phyloP scores from a whole-genome alignment of 2,888 invertebrate species.

The Trisateles emortualis region DNA sequence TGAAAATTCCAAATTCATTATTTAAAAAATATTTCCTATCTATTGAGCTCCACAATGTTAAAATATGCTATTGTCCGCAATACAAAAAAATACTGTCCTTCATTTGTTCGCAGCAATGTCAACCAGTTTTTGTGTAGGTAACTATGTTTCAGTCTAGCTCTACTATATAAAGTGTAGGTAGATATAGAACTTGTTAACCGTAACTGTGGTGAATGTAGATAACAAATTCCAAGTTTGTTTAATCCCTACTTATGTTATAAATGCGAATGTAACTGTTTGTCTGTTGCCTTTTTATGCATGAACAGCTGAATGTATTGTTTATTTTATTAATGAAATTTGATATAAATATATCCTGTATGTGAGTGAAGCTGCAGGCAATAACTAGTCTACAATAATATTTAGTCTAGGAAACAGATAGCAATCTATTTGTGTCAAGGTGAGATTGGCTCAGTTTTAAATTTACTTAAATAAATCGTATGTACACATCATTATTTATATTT shows the following conservation, averaged over 20 bases:
- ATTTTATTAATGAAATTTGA: too few species aligned
- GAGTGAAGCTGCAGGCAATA: too few species aligned
- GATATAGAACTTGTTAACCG: background rate
- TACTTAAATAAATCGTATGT: conserved; percentile 24
- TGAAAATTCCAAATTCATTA: too few species aligned
- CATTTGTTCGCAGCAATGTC: conserved; percentile 10
- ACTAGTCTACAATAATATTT: conserved; percentile 12
- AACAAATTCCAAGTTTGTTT: too few species aligned
- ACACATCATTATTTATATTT: conserved; percentile 22
- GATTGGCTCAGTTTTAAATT: conserved; percentile 29
- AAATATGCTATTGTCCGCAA: background rate
- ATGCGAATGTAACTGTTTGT: too few species aligned
- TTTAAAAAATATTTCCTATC: too few species aligned
- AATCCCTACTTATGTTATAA: too few species aligned
- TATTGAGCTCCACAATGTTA: background rate
- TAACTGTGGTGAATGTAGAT: conserved; percentile 9
- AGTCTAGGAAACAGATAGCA: conserved; percentile 46
- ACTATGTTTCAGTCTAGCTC: background rate
- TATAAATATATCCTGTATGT: too few species aligned
- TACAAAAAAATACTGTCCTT: background rate
- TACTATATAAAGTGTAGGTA: background rate
- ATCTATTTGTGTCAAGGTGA: conserved; percentile 68
- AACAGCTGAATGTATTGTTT: too few species aligned
- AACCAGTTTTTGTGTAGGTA: conserved; percentile 7
- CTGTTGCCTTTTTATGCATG: too few species aligned